Evolutionary conservation across 2,113 vertebrate genomes (phyloP), one percentile per base, ranked within the genome.

Genomic region (Heliornis fulica): DNA sequence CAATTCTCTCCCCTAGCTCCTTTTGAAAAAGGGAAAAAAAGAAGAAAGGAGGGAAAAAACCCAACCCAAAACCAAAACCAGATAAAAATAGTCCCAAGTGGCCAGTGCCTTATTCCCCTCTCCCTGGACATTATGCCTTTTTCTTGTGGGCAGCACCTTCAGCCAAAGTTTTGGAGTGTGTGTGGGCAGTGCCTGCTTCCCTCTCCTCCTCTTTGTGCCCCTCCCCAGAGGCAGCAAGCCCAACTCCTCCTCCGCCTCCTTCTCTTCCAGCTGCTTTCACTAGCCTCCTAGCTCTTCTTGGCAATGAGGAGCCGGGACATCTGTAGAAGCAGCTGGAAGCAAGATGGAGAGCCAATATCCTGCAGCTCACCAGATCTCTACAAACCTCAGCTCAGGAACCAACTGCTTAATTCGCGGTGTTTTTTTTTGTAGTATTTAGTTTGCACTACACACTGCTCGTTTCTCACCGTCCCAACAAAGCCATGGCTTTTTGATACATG

Each of bases 251-350:
- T 92, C 90, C 71, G 13, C 40, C 82, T 89, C 94, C 83, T 77
- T 75, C 75, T 91, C 79, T 94, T 95, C 89, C 94, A 96, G 96
- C 92, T 94, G 94, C 96, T 96, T 96, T 97, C 92, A 78, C 93
- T 91, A 92, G 92, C 81, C 88, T 94, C 61, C 81, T 86, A 82
- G 93, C 86, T 95, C 85, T 85, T 94, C 90, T 97, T 96, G 94
- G 96, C 96, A 96, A 34, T 57, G 91, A 94, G 93, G 78, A 97
- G 84, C 68, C 87, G 7, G 38, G 95, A 96, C 96, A 97, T 97
- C 97, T 97, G 95, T 96, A 96, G 94, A 94, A 95, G 93, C 97
- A 96, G 96, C 96, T 97, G 96, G 95, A 96, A 94, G 89, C 95
- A 95, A 96, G 93, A 95, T 68, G 93, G 95, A 92, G 89, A 96